Conservation (phyloP, 1,140 invertebrate genomes). For the Rhynchophorus ferrugineus region DNA sequence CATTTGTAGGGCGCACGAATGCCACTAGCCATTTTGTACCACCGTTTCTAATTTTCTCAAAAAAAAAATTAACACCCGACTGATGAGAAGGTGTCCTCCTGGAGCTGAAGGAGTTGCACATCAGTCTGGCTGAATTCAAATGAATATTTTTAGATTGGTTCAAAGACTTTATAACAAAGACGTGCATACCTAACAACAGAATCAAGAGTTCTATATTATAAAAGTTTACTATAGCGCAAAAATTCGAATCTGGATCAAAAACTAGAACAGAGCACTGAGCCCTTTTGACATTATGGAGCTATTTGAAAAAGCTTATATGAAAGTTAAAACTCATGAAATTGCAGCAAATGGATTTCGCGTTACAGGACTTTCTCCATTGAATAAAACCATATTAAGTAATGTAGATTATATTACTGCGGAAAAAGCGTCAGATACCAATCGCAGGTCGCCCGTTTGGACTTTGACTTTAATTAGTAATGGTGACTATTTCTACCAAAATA, state of each 20-base stretch:
- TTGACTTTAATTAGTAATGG: no score
- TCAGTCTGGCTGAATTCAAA: constrained; percentile 21
- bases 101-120: no score
- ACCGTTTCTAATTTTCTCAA: constrained; percentile 41
- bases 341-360: constrained; percentile 32
- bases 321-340: constrained; percentile 26
- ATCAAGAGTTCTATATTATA: constrained; percentile 22
- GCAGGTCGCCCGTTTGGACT: no score
- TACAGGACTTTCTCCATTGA: constrained; percentile 32
- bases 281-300: constrained; percentile 27
- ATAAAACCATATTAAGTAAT: constrained; percentile 30
- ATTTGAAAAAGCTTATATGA: constrained; percentile 30
- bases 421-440: no score
- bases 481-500: no score
- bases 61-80: constrained; percentile 28
- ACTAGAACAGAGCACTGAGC: constrained; percentile 10
- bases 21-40: constrained; percentile 39
- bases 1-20: constrained; percentile 35
- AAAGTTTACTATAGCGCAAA: constrained; percentile 30
- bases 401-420: no score
- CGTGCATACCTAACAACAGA: constrained; percentile 18
- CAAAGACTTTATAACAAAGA: constrained; percentile 24
- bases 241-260: constrained; percentile 19
- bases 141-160: constrained; percentile 22
- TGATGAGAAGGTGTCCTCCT: constrained; percentile 18